Evolutionary conservation across 2,797 vertebrate genomes (phyloP), one percentile per base, ranked within the genome.

Genomic region (Carduelis carduelis): DNA sequence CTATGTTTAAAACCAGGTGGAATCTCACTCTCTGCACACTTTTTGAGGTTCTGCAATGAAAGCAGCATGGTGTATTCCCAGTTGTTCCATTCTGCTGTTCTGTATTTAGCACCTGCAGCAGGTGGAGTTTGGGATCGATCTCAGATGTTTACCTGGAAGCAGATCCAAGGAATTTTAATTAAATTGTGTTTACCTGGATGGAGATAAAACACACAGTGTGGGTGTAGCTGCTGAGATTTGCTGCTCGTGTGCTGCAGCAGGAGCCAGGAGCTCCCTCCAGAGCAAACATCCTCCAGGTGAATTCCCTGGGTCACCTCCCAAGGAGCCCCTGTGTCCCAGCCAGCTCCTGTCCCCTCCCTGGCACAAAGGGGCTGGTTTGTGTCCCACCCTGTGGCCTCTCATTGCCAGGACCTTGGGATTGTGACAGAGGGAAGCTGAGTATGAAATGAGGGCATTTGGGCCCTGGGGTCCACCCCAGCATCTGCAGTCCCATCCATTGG

Each of bases 21-120:
- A 2, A 50, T 50, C 20, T 55, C 52, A 22, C 1, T 2, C 12
- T 55, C 5, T 55, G 32, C 53, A n/a, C 30, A 30, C 28, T 12
- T 30, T 18, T 20, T 52, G 49, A 50, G 15, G 49, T 49, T 6
- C 15, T 50, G 26, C 2, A 49, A 17, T 50, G 26, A 17, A 28
- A 50, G 15, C 49, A 27, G 26, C 21, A 6, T 28, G 52, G 30
- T 32, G 52, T 1, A 32, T 8, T 53, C 30, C 30, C 52, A 52
- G 4, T 49, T 53, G 30, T 21, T 53, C 30, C 30, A 53, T 55
- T 55, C 53, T 55, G 32, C 53, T 55, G 53, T 7, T 3, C 50
- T 22, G 1, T 5, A 1, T 41, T 30, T 15, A 2, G 0, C 8
- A 1, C 41, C 34, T 26, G 39, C 16, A 28, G 61, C 37, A 39